These are phyloP conservation scores for Motacilla tschutschensis DNA, from an alignment of 2,113 vertebrate genomes.

Conservation along the genomic window DNA sequence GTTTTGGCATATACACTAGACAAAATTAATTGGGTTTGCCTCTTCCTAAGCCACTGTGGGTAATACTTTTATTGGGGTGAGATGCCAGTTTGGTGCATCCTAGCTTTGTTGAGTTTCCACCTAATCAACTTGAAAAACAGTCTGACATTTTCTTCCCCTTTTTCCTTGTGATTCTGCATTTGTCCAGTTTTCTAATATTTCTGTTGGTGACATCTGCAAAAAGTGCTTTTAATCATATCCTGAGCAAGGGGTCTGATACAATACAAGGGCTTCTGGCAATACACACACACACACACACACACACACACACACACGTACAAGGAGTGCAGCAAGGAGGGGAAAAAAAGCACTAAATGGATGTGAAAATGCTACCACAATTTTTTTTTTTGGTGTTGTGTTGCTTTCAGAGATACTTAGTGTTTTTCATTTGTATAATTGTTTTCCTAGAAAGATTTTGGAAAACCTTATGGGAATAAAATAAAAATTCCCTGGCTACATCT, in stretches of 20 bases:
- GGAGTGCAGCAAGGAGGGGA: neutral
- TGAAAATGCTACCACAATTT: neutral
- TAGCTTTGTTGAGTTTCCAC: neutral
- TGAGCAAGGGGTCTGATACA: neutral
- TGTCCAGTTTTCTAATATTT: neutral
- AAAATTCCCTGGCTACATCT: neutral
- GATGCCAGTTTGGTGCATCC: neutral
- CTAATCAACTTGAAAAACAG: neutral
- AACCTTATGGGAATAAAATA: neutral
- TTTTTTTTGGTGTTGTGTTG: neutral
- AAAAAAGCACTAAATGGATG: neutral
- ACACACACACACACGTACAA: neutral
- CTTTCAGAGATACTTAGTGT: neutral
- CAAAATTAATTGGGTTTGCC: neutral
- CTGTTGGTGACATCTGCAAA: neutral
- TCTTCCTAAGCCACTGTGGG: neutral
- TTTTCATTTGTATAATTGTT: neutral
- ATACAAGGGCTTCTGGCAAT: neutral
- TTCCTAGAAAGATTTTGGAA: neutral
- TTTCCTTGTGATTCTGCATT: neutral
- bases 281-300: no score
- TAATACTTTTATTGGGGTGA: neutral
- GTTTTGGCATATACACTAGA: neutral
- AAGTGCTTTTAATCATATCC: neutral
- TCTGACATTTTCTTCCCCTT: neutral